Percentiles rank a stretch among this genome's conserved stretches.
phyloP scores from a whole-genome alignment of 2,888 invertebrate species.

The Rotaria socialis region DNA sequence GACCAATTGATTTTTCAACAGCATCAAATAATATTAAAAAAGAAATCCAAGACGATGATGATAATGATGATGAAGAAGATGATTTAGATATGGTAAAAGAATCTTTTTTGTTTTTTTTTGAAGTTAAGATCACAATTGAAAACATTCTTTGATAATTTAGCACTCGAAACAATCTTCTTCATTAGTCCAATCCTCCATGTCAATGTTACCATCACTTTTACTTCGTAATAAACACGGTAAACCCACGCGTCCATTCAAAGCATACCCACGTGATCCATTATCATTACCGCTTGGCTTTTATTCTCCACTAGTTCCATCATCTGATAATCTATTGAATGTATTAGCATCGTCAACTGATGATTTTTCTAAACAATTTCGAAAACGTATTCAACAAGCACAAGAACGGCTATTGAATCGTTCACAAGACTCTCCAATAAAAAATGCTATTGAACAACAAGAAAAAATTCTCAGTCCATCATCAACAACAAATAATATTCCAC shows the following conservation, averaged over 20 bases:
- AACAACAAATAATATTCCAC: neutral
- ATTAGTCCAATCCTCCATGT: neutral
- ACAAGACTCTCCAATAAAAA: constrained; percentile 12
- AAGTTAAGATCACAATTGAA: neutral
- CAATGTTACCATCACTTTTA: neutral
- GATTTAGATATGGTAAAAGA: neutral
- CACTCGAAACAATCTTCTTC: neutral
- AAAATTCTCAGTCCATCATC: constrained; percentile 11
- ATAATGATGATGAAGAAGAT: neutral
- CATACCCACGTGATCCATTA: constrained; percentile 22
- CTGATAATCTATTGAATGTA: constrained; percentile 21
- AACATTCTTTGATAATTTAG: neutral
- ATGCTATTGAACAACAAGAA: neutral
- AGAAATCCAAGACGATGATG: neutral
- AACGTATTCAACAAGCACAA: constrained; percentile 37
- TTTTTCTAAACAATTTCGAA: constrained; percentile 12
- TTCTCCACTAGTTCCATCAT: constrained; percentile 12
- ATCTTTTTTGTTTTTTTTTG: neutral
- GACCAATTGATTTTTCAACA: neutral
- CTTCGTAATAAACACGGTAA: constrained; percentile 25
- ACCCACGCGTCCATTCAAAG: constrained; percentile 27
- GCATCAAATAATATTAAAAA: neutral
- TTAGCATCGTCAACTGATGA: constrained; percentile 9
- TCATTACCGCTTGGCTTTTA: constrained; percentile 33
- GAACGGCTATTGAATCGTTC: neutral